Base-by-base conservation (phyloP, 1,140 invertebrate genomes). In the Tetramorium simillimum region DNA sequence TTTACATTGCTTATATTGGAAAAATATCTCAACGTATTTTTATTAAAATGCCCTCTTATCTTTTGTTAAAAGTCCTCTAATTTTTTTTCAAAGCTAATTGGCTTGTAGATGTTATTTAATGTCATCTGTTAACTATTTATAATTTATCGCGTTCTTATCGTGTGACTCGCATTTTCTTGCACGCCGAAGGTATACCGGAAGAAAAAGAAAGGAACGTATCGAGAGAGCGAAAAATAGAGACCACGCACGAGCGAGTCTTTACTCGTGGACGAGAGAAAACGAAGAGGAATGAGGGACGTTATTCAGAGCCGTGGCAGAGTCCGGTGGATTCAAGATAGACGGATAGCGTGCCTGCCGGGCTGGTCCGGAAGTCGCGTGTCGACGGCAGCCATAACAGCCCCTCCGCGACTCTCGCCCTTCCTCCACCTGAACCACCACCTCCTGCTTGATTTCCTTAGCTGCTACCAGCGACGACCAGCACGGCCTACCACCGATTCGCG, bases 331-430 rank as follows among this genome's bases (percentile, higher is more conserved):
- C 85, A 24, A 88, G 77, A 89, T 89, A 89, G 81, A 49, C 67
- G 89, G 90, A 90, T 93, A 91, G 94, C 94, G 93, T 94, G 94
- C 90, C 76, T 81, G 78, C 87, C 86, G 86, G 89, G 86, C 89
- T 87, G 86, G 88, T 88, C 91, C 94, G 94, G 95, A 95, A 95
- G 94, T 95, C 95, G 95, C 95, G 95, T 95, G 95, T 94, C 94
- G 92, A 91, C 93, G 93, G 92, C 87, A 91, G 91, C 90, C 88
- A 85, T 89, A 86, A 69, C 76, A 80, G 51, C 88, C 56, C 65
- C 90, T 86, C 62, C 46, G 69, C 65, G 51, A 60, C 75, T 80
- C 82, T 84, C 72, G 49, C 72, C 86, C 63, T 84, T 63, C 49
- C 63, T 72, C 78, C 67, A 78, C 80, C 81, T 85, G 24, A 60